A percentile compares a stretch with the other conserved stretches of the same genome.
Evolutionary conservation across 2,797 vertebrate species (phyloP).

Genomic region (Tapirus indicus): DNA sequence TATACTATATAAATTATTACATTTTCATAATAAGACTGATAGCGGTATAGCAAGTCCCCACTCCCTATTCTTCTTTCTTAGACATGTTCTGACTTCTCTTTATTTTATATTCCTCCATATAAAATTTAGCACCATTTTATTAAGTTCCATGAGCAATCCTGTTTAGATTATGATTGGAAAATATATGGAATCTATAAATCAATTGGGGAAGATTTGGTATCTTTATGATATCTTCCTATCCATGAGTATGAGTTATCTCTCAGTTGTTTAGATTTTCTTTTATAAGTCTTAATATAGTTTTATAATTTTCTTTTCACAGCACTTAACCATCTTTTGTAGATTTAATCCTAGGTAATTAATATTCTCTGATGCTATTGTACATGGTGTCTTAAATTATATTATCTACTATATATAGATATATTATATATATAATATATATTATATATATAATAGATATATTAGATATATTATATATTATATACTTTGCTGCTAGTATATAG

Average conservation of each 20-base stretch:
- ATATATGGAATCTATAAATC: not conserved
- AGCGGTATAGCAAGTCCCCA: not conserved
- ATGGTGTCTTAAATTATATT: not conserved
- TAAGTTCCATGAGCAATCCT: not conserved
- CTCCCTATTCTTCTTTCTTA: not conserved
- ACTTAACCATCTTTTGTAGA: not conserved
- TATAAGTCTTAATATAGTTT: not conserved
- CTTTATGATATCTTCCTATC: not conserved
- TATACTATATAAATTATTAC: not conserved
- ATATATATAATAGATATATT: too few relatives aligned
- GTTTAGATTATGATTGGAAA: not conserved
- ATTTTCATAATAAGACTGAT: not conserved
- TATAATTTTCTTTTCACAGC: not conserved
- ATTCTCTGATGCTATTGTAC: not conserved
- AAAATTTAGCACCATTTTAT: not conserved
- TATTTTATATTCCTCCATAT: not conserved
- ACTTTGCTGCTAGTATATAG: not conserved
- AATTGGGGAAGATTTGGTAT: not conserved
- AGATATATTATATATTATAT: too few relatives aligned
- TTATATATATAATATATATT: too few relatives aligned
- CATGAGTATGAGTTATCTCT: not conserved
- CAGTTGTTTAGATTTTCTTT: not conserved
- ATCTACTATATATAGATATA: too few relatives aligned
- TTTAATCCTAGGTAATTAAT: not conserved
- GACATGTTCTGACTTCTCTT: not conserved